These are phyloP conservation scores for Drosophila rellima DNA, from an alignment of 2,888 invertebrate genomes.

Conservation along the genomic window DNA sequence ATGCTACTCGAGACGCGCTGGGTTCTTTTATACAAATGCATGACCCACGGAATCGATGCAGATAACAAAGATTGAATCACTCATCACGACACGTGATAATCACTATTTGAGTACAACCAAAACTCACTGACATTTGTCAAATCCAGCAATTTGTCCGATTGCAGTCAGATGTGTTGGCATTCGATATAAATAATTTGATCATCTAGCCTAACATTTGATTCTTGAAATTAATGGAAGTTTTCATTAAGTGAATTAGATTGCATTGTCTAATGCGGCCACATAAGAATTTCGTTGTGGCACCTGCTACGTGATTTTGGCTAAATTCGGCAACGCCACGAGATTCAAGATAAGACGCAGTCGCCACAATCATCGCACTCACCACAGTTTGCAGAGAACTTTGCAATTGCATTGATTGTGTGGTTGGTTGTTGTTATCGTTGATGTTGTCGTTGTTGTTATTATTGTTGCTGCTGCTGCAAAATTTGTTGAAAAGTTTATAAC, in stretches of 20 bases:
- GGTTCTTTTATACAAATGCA: slow-evolving; percentile 57
- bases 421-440: slow-evolving; percentile 8
- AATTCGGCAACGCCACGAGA: slow-evolving; percentile 38
- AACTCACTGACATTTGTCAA: not conserved
- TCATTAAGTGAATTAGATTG: slow-evolving; percentile 52
- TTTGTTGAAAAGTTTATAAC: slow-evolving; percentile 38
- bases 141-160: not conserved
- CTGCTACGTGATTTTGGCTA: slow-evolving; percentile 63
- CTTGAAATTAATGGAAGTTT: slow-evolving; percentile 2
- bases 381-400: slow-evolving; percentile 35
- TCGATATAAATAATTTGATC: not conserved
- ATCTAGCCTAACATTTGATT: slow-evolving; percentile 20
- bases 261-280: slow-evolving; percentile 6
- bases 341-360: slow-evolving; percentile 55
- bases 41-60: slow-evolving; percentile 21
- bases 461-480: slow-evolving; percentile 11
- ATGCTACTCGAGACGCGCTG: slow-evolving; percentile 47
- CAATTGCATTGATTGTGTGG: slow-evolving; percentile 69
- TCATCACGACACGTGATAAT: slow-evolving; percentile 41
- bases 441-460: not conserved
- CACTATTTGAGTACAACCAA: not conserved
- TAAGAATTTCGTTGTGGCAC: slow-evolving; percentile 35
- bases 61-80: slow-evolving; percentile 20
- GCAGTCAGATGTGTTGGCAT: not conserved
- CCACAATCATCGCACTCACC: slow-evolving; percentile 8